phyloP scores from a whole-genome alignment of 2,888 invertebrate species.

The Homarus gammarus region DNA sequence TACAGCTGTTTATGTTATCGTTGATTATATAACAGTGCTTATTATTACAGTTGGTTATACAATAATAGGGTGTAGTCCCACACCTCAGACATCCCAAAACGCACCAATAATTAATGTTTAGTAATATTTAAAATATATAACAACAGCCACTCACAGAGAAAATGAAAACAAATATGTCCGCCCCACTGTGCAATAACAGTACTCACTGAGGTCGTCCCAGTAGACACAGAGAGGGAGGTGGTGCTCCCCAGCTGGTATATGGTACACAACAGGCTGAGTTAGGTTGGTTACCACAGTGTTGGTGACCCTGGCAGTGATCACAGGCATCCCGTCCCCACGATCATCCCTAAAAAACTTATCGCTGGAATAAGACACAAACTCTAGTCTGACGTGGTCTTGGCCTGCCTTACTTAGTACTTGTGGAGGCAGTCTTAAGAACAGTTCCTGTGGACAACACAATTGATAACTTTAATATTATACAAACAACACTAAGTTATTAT shows the following conservation, averaged over 20 bases:
- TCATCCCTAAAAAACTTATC: constrained; percentile 58
- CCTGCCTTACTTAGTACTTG: constrained; percentile 36
- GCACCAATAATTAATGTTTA: too few species aligned
- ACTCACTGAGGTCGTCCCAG: constrained; percentile 58
- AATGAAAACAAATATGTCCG: too few species aligned
- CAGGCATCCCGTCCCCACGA: constrained; percentile 32
- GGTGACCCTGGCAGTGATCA: constrained; percentile 49
- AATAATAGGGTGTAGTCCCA: too few species aligned
- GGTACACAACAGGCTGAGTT: constrained; percentile 43
- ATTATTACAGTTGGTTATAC: too few species aligned
- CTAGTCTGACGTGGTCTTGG: constrained; percentile 44
- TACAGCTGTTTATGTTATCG: too few species aligned
- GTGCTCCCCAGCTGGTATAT: constrained; percentile 16
- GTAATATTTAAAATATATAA: too few species aligned
- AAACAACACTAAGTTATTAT: too few species aligned
- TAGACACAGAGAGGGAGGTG: constrained; percentile 46
- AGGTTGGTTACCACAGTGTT: constrained; percentile 48
- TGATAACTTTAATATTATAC: too few species aligned
- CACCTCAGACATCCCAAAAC: too few species aligned
- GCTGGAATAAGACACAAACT: constrained; percentile 58
- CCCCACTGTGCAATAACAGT: too few species aligned
- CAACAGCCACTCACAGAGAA: too few species aligned
- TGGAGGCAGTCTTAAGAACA: constrained; percentile 45
- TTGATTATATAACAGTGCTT: too few species aligned
- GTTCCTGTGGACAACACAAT: constrained; percentile 31